Conservation (phyloP, 1,140 invertebrate genomes). For the Mesaphorura yosii region DNA sequence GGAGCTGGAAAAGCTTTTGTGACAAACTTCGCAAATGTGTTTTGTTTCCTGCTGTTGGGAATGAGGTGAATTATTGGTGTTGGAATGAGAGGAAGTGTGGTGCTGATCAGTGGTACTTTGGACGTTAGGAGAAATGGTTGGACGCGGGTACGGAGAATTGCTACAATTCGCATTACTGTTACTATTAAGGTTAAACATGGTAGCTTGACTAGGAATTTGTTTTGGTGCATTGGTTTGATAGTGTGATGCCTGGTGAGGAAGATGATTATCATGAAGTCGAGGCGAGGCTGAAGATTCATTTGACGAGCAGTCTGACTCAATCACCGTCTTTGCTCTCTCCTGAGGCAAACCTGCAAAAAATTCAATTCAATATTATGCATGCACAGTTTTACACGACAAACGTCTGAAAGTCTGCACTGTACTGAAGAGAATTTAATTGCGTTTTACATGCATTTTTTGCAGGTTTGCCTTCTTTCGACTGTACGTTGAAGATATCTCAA, state of each 20-base stretch:
- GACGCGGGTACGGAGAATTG: background rate
- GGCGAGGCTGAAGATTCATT: slow-evolving; percentile 33
- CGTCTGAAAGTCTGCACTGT: too few relatives aligned
- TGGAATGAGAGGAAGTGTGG: too few relatives aligned
- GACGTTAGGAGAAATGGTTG: slow-evolving; percentile 1
- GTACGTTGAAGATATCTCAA: too few relatives aligned
- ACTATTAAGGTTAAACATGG: slow-evolving; percentile 31
- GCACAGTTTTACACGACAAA: too few relatives aligned
- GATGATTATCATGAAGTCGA: slow-evolving; percentile 37
- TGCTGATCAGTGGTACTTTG: slow-evolving; percentile 36
- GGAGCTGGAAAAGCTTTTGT: slow-evolving; percentile 93
- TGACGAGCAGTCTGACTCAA: too few relatives aligned
- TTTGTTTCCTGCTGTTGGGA: slow-evolving; percentile 41
- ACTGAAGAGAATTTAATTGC: too few relatives aligned
- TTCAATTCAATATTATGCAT: too few relatives aligned
- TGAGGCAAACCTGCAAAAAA: too few relatives aligned
- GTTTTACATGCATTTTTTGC: too few relatives aligned
- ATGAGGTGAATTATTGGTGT: too few relatives aligned
- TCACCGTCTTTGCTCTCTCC: too few relatives aligned
- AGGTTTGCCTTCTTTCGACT: too few relatives aligned
- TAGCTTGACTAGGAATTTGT: background rate
- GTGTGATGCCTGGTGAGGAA: slow-evolving; percentile 29
- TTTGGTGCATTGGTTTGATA: background rate
- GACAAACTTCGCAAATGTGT: slow-evolving; percentile 91
- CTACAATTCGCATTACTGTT: background rate